These are phyloP conservation scores for Neodontobutis hainanensis DNA, from an alignment of 2,113 vertebrate species.

Conservation along the genomic window DNA sequence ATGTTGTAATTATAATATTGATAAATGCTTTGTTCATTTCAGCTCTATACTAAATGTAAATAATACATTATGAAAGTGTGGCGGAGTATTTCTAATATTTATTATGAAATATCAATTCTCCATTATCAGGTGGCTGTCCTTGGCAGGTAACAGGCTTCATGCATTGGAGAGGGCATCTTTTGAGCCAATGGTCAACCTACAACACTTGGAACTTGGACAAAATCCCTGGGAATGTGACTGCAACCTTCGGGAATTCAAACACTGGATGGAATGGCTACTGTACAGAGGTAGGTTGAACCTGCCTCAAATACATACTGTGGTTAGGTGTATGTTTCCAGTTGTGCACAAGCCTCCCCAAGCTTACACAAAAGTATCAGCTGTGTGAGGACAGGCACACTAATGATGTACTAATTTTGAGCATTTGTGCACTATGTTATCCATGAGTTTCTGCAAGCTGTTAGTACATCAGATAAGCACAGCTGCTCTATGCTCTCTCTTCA, in stretches of 20 bases:
- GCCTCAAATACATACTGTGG: neutral
- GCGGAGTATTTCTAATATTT: neutral
- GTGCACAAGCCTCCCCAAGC: neutral
- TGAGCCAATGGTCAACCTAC: slow-evolving; percentile 90
- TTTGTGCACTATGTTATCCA: slow-evolving; percentile 18
- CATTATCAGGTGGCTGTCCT: slow-evolving; percentile 82
- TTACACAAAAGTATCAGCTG: neutral
- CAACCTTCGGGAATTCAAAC: slow-evolving; percentile 95
- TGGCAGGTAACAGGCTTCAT: slow-evolving; percentile 91
- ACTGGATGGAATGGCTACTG: slow-evolving; percentile 99
- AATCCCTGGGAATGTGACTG: slow-evolving; percentile 99
- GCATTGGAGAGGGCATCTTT: slow-evolving; percentile 93
- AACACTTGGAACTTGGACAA: slow-evolving; percentile 90
- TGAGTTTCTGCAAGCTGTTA: slow-evolving; percentile 47
- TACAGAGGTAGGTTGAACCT: slow-evolving; percentile 85
- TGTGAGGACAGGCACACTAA: slow-evolving; percentile 14
- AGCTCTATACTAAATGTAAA: too few relatives aligned
- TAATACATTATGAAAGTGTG: too few relatives aligned
- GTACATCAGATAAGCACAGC: slow-evolving; percentile 59
- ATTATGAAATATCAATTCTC: neutral
- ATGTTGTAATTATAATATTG: too few relatives aligned
- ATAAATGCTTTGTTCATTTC: too few relatives aligned
- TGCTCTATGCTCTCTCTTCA: slow-evolving; percentile 53
- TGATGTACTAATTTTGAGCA: slow-evolving; percentile 2
- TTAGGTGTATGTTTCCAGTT: neutral